These are phyloP conservation scores for Melanostoma scalare DNA, from an alignment of 2,888 invertebrate species.

Conservation along the genomic window DNA sequence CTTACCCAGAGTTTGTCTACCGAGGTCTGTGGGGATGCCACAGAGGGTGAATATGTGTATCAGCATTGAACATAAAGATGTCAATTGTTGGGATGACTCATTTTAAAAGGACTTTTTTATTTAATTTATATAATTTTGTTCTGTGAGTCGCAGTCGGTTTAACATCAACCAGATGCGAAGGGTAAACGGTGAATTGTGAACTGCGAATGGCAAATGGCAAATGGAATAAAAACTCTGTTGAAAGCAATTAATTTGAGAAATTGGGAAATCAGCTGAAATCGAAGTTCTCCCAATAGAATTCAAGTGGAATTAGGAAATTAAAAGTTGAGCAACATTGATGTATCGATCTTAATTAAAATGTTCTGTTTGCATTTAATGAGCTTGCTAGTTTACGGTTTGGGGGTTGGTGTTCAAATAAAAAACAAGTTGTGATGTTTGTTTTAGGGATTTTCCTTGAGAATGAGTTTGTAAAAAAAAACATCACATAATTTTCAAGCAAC, in stretches of 20 bases:
- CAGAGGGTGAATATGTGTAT: conserved; percentile 42
- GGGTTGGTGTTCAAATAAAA: too few species aligned
- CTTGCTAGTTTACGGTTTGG: too few species aligned
- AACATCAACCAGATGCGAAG: conserved; percentile 32
- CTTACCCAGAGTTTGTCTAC: conserved; percentile 52
- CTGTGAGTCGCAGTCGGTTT: conserved; percentile 51
- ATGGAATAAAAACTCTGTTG: conserved; percentile 16
- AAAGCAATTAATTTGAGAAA: conserved; percentile 69
- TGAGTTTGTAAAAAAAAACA: too few species aligned
- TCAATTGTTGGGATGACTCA: conserved; percentile 66
- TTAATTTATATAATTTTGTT: conserved; percentile 28
- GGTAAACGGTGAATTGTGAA: neutral
- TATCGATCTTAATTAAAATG: conserved; percentile 65
- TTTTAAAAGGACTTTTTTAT: conserved; percentile 15
- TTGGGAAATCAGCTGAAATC: conserved; percentile 68
- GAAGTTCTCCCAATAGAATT: conserved; percentile 52
- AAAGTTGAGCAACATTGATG: conserved; percentile 45
- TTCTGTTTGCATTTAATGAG: conserved; percentile 15
- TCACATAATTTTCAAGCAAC: too few species aligned
- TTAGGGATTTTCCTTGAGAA: too few species aligned
- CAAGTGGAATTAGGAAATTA: conserved; percentile 64
- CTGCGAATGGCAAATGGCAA: neutral
- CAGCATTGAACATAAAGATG: conserved; percentile 54
- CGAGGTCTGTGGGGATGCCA: conserved; percentile 20
- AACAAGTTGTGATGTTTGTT: too few species aligned